Evolutionary conservation across 1,140 invertebrate genomes (phyloP).

Genomic region (Euwallacea similis): DNA sequence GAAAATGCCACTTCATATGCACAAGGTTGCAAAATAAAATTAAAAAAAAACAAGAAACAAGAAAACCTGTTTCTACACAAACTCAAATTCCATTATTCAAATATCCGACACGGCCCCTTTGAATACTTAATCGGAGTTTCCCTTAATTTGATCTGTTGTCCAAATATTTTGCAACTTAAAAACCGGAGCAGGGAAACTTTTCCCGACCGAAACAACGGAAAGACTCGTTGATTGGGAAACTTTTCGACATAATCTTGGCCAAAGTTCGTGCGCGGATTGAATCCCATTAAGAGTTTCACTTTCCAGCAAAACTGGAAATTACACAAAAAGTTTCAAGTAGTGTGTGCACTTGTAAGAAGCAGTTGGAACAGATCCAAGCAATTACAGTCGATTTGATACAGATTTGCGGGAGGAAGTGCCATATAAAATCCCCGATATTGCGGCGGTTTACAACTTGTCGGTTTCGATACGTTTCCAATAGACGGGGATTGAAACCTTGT

Average conservation of each 20-base stretch:
- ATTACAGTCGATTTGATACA: not conserved
- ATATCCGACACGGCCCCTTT: not conserved
- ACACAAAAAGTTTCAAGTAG: not conserved
- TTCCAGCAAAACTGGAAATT: too few relatives aligned
- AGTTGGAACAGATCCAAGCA: not conserved
- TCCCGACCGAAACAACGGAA: not conserved
- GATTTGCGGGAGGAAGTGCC: not conserved
- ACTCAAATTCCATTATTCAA: too few relatives aligned
- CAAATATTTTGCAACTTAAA: conserved; percentile 2
- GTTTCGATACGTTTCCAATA: too few relatives aligned
- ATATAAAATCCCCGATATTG: too few relatives aligned
- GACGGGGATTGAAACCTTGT: too few relatives aligned
- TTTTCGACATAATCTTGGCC: not conserved
- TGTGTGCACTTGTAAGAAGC: not conserved
- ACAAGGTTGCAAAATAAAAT: too few relatives aligned
- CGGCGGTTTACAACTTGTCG: too few relatives aligned
- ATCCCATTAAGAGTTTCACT: too few relatives aligned
- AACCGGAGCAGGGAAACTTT: not conserved
- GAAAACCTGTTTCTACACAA: too few relatives aligned
- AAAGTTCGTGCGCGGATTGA: not conserved
- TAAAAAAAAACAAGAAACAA: too few relatives aligned
- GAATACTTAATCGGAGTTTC: not conserved
- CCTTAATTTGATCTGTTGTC: not conserved
- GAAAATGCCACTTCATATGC: too few relatives aligned
- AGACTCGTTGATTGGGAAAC: not conserved